Evolutionary conservation across 2,113 vertebrate species (phyloP).

Genomic region (Odocoileus virginianus): DNA sequence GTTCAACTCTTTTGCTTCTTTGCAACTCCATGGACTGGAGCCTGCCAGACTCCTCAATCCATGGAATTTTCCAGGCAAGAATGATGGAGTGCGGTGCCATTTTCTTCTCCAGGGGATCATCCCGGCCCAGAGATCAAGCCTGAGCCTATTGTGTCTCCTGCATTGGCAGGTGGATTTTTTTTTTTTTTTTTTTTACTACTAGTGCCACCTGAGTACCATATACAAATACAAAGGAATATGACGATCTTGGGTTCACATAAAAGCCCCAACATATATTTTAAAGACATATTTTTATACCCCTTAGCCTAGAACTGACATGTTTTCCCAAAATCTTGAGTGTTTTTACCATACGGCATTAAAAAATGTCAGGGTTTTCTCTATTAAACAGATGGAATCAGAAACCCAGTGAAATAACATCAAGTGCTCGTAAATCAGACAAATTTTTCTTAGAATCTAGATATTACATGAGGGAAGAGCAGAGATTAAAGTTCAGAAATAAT

Average conservation of each 20-base stretch:
- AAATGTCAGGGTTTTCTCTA: neutral
- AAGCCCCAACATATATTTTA: neutral
- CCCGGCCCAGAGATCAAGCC: neutral
- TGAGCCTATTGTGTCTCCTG: neutral
- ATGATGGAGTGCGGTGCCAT: neutral
- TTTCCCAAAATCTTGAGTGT: neutral
- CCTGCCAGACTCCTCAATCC: neutral
- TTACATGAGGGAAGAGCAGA: neutral
- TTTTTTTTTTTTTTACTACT: neutral
- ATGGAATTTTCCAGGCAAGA: neutral
- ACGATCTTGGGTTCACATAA: neutral
- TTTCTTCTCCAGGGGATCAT: neutral
- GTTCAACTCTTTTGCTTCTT: neutral
- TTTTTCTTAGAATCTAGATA: neutral
- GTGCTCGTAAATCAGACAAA: neutral
- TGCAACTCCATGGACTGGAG: neutral
- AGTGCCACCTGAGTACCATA: neutral
- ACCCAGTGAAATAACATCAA: neutral
- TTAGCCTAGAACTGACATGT: neutral
- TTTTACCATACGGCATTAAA: neutral
- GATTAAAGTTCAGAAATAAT: neutral
- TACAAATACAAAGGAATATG: neutral
- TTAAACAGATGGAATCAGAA: neutral
- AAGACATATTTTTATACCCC: neutral
- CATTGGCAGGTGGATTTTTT: neutral